phyloP scores from a whole-genome alignment of 37 sponge, comb jelly and placozoan genomes.

The Ephydatia muelleri region DNA sequence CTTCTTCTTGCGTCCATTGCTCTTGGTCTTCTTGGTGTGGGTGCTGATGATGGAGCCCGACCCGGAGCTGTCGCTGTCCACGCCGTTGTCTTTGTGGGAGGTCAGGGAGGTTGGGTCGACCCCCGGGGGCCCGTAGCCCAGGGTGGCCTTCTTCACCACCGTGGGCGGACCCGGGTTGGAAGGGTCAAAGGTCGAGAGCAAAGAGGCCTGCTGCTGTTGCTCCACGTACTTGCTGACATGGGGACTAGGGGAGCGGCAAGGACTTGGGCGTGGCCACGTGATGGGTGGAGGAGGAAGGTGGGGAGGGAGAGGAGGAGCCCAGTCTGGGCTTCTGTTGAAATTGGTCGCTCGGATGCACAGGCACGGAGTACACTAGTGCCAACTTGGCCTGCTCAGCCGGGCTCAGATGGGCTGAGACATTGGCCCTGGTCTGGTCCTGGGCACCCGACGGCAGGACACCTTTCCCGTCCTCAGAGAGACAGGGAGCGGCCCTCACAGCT shows the following conservation, averaged over 20 bases:
- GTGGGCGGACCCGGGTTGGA: background rate
- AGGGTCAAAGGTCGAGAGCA: constrained; percentile 19
- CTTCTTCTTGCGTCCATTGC: background rate
- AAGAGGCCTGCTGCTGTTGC: background rate
- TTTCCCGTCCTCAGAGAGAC: background rate
- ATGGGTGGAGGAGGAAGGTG: background rate
- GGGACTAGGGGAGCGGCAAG: background rate
- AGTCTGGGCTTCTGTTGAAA: background rate
- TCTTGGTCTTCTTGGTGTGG: constrained; percentile 30
- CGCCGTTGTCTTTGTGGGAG: constrained; percentile 19
- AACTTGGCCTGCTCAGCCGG: background rate
- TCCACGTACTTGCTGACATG: background rate
- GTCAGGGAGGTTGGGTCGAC: background rate
- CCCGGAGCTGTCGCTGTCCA: constrained; percentile 84
- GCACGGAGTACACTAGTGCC: background rate
- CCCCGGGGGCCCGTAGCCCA: constrained; percentile 23
- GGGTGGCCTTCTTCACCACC: constrained; percentile 28
- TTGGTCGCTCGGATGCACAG: constrained; percentile 9
- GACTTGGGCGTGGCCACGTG: constrained; percentile 30
- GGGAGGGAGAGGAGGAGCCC: background rate
- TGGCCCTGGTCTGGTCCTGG: background rate
- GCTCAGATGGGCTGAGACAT: background rate
- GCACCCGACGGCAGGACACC: background rate
- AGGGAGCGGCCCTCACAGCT: background rate
- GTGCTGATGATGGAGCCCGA: constrained; percentile 67